Conservation (phyloP, 2,888 invertebrate species). For the Siphlonurus alternatus region DNA sequence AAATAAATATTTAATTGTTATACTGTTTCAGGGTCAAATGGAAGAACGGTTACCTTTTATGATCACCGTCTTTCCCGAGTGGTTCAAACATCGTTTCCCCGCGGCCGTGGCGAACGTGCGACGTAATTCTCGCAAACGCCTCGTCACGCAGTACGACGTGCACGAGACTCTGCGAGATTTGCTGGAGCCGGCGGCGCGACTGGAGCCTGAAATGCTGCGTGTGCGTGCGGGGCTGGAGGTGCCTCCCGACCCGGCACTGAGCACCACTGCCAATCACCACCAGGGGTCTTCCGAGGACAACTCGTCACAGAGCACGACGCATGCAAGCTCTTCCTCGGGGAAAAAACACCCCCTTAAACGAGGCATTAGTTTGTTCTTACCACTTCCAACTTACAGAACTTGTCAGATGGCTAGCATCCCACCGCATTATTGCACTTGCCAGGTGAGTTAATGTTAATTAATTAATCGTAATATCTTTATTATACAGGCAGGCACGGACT, state of each 20-base stretch:
- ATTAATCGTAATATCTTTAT: no score
- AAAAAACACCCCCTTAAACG: no score
- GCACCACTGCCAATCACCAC: no score
- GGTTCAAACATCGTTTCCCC: constrained; percentile 46
- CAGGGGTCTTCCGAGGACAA: constrained; percentile 42
- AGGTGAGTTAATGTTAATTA: no score
- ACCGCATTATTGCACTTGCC: constrained; percentile 80
- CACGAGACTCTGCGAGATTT: no score
- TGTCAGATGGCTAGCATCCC: constrained; percentile 63
- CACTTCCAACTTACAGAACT: constrained; percentile 50
- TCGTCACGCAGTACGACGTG: constrained; percentile 75
- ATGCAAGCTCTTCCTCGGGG: no score
- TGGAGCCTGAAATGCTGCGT: no score
- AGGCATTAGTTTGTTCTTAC: constrained; percentile 60
- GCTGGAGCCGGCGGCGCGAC: no score
- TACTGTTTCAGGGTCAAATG: constrained; percentile 44
- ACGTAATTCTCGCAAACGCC: constrained; percentile 39
- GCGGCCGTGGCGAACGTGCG: constrained; percentile 44
- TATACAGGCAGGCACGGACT: no score
- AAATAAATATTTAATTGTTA: no score
- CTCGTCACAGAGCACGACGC: neutral
- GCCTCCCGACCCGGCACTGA: no score
- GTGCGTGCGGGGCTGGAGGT: no score
- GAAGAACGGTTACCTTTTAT: constrained; percentile 79
- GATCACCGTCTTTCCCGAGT: constrained; percentile 51